Evolutionary conservation across 2,888 invertebrate genomes (phyloP).

Genomic region (Rhodophaea formosa): DNA sequence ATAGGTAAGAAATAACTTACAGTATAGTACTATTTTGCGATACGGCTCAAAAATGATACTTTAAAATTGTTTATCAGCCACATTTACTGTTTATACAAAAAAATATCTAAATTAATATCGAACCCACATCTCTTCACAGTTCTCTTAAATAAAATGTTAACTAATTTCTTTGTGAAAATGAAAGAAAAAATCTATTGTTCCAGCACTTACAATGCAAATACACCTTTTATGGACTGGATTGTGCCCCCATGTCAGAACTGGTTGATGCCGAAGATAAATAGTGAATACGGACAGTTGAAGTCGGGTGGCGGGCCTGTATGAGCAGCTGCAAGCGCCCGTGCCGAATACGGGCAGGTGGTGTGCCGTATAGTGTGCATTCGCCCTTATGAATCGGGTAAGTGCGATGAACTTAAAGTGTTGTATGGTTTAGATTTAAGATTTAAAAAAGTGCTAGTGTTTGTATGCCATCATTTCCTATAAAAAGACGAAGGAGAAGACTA

Average conservation of each 20-base stretch:
- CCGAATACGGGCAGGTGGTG: conserved; percentile 5
- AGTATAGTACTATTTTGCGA: too few relatives aligned
- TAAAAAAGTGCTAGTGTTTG: too few relatives aligned
- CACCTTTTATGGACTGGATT: conserved; percentile 15
- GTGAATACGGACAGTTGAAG: conserved; percentile 42
- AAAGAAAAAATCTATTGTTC: conserved; percentile 9
- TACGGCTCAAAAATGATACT: too few relatives aligned
- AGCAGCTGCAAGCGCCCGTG: conserved; percentile 51
- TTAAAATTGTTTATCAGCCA: too few relatives aligned
- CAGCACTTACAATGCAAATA: conserved; percentile 12
- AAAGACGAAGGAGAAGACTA: too few relatives aligned
- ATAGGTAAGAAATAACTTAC: too few relatives aligned
- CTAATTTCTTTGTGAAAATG: neutral
- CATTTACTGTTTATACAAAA: too few relatives aligned
- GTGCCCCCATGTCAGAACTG: conserved; percentile 30
- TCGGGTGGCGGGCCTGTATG: conserved; percentile 28
- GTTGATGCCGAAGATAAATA: conserved; percentile 33
- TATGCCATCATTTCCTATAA: too few relatives aligned
- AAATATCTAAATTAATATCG: neutral
- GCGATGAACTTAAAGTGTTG: conserved; percentile 6
- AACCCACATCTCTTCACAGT: conserved; percentile 6
- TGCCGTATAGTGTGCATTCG: neutral
- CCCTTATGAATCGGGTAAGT: conserved; percentile 7
- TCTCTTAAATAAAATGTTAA: conserved; percentile 28
- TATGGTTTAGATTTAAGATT: too few relatives aligned